Evolutionary conservation across 2,888 invertebrate genomes (phyloP), one percentile per base, ranked within the genome.

Genomic region (Lasioglossum morio): DNA sequence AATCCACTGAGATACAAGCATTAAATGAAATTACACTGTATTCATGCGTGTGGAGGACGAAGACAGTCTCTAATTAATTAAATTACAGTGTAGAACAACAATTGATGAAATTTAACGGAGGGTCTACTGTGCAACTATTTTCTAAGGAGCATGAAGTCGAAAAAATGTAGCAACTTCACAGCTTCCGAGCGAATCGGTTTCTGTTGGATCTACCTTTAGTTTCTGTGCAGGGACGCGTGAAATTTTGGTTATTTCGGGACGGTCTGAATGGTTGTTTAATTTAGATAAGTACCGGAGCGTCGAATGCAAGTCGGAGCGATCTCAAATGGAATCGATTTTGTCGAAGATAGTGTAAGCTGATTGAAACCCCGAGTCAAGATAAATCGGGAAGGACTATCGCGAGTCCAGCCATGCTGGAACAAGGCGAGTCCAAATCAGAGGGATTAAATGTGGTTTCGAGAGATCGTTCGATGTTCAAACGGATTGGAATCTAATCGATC

Each of bases 401-500:
- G n/a, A 48, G 57, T 73, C 37, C 66, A 40, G 82, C 57, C 57
- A 77, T 46, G 46, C 69, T 57, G 34, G 23, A 23, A n/a, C 46
- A 27, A 69, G 66, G 48, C 73, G 82, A 43, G 73, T 4, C 37
- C 60, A 60, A 84, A 84, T 82, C 84, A 77, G 83, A 70, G 77
- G 77, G 84, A 84, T 82, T 84, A 82, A 84, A 84, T 70, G 83
- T 73, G 73, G 73, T 84, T 82, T 77, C 73, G 60, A 27, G 46
- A 40, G 60, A 84, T 82, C 84, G 83, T 53, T 30, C 53, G 40
- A 72, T 72, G 72, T 72, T 72, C 74, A 69, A 27, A 19, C 84
- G 77, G 77, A 84, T 82, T 77, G 77, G 77, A 70, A 30, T 40
- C 82, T 77, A 84, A 82, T 84, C 84, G 84, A 77, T 82, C 77